phyloP scores from a whole-genome alignment of 2,113 vertebrate genomes.

The Periophthalmus modestus region DNA sequence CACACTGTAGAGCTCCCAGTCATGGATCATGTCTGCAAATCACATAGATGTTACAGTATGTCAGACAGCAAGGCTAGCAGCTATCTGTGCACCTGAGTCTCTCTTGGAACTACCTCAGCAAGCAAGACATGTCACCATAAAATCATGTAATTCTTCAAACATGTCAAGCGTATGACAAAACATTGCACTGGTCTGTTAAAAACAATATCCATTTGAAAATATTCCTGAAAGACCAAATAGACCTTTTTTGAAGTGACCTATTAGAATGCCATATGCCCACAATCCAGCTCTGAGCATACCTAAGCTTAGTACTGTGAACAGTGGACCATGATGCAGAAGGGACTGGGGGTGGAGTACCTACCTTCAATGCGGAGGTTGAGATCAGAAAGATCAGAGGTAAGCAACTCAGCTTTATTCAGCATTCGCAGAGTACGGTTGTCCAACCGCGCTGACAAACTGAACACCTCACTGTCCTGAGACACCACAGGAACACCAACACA shows the following conservation, averaged over 20 bases:
- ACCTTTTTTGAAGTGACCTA: too few species aligned
- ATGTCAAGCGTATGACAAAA: too few species aligned
- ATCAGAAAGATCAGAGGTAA: constrained; percentile 78
- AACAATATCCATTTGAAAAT: too few species aligned
- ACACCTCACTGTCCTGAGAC: constrained; percentile 79
- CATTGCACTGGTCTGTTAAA: too few species aligned
- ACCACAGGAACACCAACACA: constrained; percentile 55
- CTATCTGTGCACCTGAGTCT: not conserved
- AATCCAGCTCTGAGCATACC: too few species aligned
- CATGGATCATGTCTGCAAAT: constrained; percentile 85
- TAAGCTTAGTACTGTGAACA: not conserved
- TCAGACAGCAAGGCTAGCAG: not conserved
- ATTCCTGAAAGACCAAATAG: too few species aligned
- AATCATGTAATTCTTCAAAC: too few species aligned
- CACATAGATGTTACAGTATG: constrained; percentile 11
- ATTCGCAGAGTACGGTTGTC: constrained; percentile 80
- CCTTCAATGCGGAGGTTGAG: constrained; percentile 86
- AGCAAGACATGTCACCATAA: too few species aligned
- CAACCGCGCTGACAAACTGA: constrained; percentile 70
- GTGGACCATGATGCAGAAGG: too few species aligned
- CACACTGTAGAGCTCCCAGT: constrained; percentile 86
- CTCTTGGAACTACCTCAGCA: too few species aligned
- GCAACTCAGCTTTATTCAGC: constrained; percentile 76
- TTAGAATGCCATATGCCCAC: too few species aligned
- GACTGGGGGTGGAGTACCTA: constrained; percentile 13